Percentiles rank a stretch among this genome's conserved stretches.
Evolutionary conservation across 1,140 invertebrate species (phyloP).

Genomic region (Temnothorax curvispinosus): DNA sequence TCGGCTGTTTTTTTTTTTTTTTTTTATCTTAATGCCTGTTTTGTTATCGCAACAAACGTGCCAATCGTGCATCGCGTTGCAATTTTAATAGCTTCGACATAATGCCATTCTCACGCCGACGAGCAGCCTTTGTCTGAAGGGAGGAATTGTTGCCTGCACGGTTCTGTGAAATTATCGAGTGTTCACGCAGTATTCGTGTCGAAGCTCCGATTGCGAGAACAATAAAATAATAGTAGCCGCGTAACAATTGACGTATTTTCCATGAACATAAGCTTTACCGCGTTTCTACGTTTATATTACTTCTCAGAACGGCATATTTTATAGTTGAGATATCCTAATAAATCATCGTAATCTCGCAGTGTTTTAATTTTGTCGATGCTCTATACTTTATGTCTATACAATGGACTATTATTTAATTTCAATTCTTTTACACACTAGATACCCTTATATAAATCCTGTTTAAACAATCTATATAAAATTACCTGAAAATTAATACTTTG

Average conservation of each 20-base stretch:
- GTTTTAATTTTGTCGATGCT: neutral
- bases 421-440: neutral
- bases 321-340: neutral
- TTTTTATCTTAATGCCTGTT: neutral
- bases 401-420: neutral
- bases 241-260: constrained; percentile 26
- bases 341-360: neutral
- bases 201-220: constrained; percentile 22
- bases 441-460: neutral
- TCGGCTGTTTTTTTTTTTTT: neutral
- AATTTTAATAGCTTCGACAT: constrained; percentile 14
- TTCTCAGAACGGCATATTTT: neutral
- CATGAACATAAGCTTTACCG: neutral
- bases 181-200: constrained; percentile 25
- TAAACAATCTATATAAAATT: neutral
- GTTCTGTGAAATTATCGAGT: constrained; percentile 12
- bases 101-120: constrained; percentile 20
- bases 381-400: neutral
- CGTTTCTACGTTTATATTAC: neutral
- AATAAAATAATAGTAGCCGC: constrained; percentile 38
- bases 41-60: neutral
- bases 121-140: neutral
- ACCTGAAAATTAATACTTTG: neutral
- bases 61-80: neutral
- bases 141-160: neutral